Evolutionary conservation across 2,113 vertebrate genomes (phyloP).

Genomic region (Bubalus kerabau): DNA sequence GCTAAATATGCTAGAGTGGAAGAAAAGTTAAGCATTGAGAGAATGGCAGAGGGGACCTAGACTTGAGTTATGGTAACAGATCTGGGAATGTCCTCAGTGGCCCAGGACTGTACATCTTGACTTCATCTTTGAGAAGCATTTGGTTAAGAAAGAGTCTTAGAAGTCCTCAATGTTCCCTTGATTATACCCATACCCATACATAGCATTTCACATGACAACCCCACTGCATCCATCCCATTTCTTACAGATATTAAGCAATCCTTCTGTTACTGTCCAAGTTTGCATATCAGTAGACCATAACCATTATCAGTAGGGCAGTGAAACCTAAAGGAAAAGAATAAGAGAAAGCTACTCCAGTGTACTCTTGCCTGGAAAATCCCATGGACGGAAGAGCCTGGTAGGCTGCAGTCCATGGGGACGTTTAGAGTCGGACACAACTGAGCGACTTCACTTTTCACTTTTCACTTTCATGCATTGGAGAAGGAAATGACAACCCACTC

Average conservation of each 20-base stretch:
- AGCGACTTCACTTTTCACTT: too few relatives aligned
- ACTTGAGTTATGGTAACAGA: neutral
- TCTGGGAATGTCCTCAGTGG: neutral
- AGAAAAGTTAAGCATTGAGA: neutral
- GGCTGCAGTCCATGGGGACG: too few relatives aligned
- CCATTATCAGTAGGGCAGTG: neutral
- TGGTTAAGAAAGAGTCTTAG: neutral
- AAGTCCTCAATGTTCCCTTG: neutral
- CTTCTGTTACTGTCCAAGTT: neutral
- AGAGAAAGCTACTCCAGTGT: neutral
- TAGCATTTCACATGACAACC: neutral
- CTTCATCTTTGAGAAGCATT: neutral
- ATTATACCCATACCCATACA: neutral
- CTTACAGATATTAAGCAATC: neutral
- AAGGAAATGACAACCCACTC: too few relatives aligned
- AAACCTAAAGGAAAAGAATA: neutral
- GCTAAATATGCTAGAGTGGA: neutral
- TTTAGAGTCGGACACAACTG: fast-evolving
- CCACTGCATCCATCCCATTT: too few relatives aligned
- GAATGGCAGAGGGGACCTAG: neutral
- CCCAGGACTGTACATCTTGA: neutral
- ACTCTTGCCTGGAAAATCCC: too few relatives aligned
- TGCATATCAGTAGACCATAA: neutral
- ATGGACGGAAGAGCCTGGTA: too few relatives aligned
- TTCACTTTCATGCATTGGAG: too few relatives aligned